phyloP scores from a whole-genome alignment of 2,888 invertebrate genomes.

The Hirtodrosophila confusa region DNA sequence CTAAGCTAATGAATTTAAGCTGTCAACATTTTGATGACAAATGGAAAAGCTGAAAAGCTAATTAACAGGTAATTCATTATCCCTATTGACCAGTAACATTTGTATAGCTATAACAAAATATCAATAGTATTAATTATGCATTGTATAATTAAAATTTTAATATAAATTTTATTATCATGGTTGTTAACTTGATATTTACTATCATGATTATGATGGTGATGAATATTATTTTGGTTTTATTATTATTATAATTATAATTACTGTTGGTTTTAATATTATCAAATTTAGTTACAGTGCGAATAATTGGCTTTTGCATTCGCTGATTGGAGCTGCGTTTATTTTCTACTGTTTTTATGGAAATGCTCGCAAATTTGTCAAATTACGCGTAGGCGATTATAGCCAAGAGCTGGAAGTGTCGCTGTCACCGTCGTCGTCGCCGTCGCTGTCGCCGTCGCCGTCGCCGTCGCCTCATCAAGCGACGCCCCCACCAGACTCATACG shows the following conservation, averaged over 20 bases:
- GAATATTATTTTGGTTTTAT: too few relatives aligned
- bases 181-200: too few relatives aligned
- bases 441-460: conserved; percentile 28
- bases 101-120: too few relatives aligned
- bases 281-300: conserved; percentile 17
- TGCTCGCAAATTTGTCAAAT: conserved; percentile 72
- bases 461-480: conserved; percentile 58
- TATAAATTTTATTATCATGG: too few relatives aligned
- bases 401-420: conserved; percentile 56
- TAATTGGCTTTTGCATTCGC: conserved; percentile 38
- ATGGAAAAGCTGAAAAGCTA: too few relatives aligned
- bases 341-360: conserved; percentile 60
- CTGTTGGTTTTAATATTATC: neutral
- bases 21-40: too few relatives aligned
- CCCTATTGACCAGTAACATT: too few relatives aligned
- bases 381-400: conserved; percentile 65
- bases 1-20: too few relatives aligned
- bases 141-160: too few relatives aligned
- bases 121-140: too few relatives aligned
- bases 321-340: conserved; percentile 48
- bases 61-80: too few relatives aligned
- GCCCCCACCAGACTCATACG: conserved; percentile 55
- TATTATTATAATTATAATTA: neutral
- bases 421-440: conserved; percentile 25
- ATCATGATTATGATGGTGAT: too few relatives aligned